Base-by-base conservation (phyloP, 2,797 vertebrate genomes). In the Hyperoplus lanceolatus region DNA sequence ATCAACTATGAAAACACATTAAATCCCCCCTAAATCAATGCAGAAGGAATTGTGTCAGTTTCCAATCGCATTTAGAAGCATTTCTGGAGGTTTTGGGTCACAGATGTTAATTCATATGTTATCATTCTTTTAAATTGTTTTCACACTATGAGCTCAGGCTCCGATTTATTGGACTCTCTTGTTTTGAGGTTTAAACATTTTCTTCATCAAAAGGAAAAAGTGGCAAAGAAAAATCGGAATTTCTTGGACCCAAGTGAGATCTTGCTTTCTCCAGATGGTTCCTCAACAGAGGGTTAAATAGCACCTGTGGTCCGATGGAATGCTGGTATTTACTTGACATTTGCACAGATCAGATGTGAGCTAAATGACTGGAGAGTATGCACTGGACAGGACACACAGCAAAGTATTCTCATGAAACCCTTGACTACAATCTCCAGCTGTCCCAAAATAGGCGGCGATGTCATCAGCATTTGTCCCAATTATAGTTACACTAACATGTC, bases 51-150 rank as follows among this genome's bases (percentile, higher is more conserved):
- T 46, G 65, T 2, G 5, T 80, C 68, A 83, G 18, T 39, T 29
- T 54, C 36, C 43, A 8, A 15, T 8, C 69, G 53, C 63, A 53
- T 11, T 60, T 68, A 18, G 13, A 29, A 39, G 12, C 29, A 39
- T 43, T 79, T 3, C 71, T 62, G 51, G 8, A 65, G 3, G 61
- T 71, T 14, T 64, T 42, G 8, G 12, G 53, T 66, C 16, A 15
- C 15, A 63, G 50, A 54, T 41, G 5, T 39, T 36, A 29, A 29
- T 12, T 12, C 75, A 76, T 69, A 3, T 85, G 76, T 57, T 83
- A 14, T 77, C 65, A 56, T 66, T 76, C 48, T 65, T 13, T 56
- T 45, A 45, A 75, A 81, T 68, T 38, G 64, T 60, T 89, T 80
- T 72, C 78, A 73, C 82, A 77, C 10, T 73, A 13, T 50, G 62